These are phyloP conservation scores for Samia ricini DNA, from an alignment of 1,140 invertebrate species.

Conservation along the genomic window DNA sequence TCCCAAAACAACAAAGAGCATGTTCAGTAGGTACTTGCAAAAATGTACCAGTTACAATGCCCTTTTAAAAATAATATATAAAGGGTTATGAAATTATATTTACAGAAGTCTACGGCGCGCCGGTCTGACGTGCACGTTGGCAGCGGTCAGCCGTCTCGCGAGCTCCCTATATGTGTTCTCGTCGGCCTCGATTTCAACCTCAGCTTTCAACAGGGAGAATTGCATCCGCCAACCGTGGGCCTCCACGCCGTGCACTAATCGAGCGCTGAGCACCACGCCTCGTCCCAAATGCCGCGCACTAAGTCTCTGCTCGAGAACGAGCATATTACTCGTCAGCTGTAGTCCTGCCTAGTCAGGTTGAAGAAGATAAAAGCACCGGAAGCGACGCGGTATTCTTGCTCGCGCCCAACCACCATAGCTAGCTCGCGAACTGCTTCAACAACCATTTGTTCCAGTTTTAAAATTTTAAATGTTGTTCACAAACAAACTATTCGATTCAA, in stretches of 20 bases:
- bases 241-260: constrained; percentile 59
- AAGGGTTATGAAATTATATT: constrained; percentile 33
- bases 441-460: constrained; percentile 56
- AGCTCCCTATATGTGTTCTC: constrained; percentile 57
- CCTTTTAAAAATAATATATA: no score
- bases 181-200: constrained; percentile 66
- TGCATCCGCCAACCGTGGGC: constrained; percentile 68
- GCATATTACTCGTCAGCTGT: constrained; percentile 74
- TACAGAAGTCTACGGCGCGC: constrained; percentile 46
- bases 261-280: constrained; percentile 53
- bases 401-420: constrained; percentile 65
- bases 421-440: constrained; percentile 45
- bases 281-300: constrained; percentile 58
- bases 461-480: constrained; percentile 9
- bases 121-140: constrained; percentile 58
- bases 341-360: constrained; percentile 70
- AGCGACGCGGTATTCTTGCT: constrained; percentile 44
- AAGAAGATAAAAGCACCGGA: constrained; percentile 68
- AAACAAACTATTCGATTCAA: constrained; percentile 1
- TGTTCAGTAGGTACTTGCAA: no score
- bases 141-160: constrained; percentile 50
- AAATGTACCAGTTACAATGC: no score
- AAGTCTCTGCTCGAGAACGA: constrained; percentile 71
- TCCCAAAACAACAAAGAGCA: no score
- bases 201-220: constrained; percentile 60